Conservation (phyloP, 2,113 vertebrate genomes). For the Loxodonta africana region DNA sequence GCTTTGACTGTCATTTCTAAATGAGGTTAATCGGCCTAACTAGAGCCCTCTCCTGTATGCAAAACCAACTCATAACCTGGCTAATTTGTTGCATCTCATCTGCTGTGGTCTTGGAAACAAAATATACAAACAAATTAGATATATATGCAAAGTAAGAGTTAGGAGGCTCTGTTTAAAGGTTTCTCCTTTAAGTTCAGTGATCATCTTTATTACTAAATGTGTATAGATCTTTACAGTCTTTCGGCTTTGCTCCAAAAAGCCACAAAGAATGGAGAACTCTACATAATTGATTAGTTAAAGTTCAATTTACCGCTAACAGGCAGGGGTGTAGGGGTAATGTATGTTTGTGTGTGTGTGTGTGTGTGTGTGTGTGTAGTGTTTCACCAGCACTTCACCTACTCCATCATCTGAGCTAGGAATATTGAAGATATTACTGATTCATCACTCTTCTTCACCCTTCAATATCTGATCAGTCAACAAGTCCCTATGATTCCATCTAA, state of each 20-base stretch:
- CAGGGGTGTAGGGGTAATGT: neutral
- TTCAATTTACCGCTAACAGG: neutral
- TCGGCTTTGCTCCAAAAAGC: neutral
- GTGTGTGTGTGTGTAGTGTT: neutral
- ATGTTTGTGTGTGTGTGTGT: neutral
- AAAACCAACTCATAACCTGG: neutral
- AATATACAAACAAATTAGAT: neutral
- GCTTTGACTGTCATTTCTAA: neutral
- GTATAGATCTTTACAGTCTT: neutral
- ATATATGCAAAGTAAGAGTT: neutral
- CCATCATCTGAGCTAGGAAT: neutral
- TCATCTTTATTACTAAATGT: neutral
- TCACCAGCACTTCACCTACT: neutral
- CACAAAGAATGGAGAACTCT: neutral
- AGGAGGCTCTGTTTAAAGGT: neutral
- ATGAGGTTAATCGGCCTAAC: neutral
- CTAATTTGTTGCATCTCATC: neutral
- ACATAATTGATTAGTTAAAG: neutral
- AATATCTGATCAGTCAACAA: neutral
- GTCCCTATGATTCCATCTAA: neutral
- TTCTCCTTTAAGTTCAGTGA: neutral
- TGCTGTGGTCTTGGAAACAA: neutral
- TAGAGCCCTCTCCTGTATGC: neutral
- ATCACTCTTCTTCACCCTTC: neutral
- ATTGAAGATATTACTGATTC: neutral